These are phyloP conservation scores for Temnothorax rugatulus DNA, from an alignment of 2,888 invertebrate genomes.

Conservation along the genomic window DNA sequence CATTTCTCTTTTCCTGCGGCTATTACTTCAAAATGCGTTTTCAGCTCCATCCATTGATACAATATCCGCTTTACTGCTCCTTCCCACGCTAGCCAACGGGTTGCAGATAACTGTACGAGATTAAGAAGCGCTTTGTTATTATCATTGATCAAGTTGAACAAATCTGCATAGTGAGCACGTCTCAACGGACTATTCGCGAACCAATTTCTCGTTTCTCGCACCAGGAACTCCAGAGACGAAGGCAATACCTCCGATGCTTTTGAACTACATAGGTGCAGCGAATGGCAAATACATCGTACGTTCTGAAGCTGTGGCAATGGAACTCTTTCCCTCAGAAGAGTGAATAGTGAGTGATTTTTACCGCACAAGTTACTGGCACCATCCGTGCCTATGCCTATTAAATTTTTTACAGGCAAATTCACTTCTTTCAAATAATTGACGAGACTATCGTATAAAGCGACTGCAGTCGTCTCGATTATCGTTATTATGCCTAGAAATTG, in stretches of 20 bases:
- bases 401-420: no score
- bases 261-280: not conserved
- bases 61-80: not conserved
- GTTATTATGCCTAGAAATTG: no score
- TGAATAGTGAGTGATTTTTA: no score
- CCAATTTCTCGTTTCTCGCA: constrained; percentile 6
- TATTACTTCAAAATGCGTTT: not conserved
- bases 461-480: no score
- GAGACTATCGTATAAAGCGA: no score
- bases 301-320: not conserved
- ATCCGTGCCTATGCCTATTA: no score
- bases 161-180: not conserved
- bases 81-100: not conserved
- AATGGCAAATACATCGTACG: constrained; percentile 2
- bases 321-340: not conserved
- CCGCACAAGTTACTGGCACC: no score
- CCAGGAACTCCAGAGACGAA: not conserved
- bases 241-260: not conserved
- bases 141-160: not conserved
- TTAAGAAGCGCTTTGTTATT: not conserved
- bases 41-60: not conserved
- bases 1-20: not conserved
- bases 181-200: not conserved
- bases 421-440: no score
- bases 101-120: not conserved